A percentile compares a stretch with the other conserved stretches of the same genome.
phyloP scores from a whole-genome alignment of 2,888 invertebrate species.

The Noctua fimbriata region DNA sequence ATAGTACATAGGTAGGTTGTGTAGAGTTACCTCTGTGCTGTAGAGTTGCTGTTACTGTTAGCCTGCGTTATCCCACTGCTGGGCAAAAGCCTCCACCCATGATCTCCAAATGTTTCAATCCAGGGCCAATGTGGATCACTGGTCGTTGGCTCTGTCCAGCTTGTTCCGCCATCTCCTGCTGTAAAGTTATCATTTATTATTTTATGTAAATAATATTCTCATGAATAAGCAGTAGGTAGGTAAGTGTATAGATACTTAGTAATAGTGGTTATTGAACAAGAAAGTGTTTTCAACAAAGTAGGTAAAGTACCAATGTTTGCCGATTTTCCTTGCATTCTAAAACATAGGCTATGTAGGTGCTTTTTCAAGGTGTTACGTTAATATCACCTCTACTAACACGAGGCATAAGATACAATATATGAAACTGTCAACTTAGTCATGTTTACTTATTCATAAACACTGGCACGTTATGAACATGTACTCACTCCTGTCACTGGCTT shows the following conservation, averaged over 20 bases:
- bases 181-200: neutral
- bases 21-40: neutral
- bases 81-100: too few relatives aligned
- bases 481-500: slow-evolving; percentile 32
- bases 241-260: neutral
- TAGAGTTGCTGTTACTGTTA: too few relatives aligned
- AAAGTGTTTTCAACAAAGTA: slow-evolving; percentile 22
- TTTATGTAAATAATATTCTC: neutral
- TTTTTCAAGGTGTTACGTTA: slow-evolving; percentile 1
- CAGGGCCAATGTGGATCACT: too few relatives aligned
- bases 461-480: slow-evolving; percentile 39
- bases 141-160: too few relatives aligned
- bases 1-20: neutral
- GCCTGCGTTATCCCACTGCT: too few relatives aligned
- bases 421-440: slow-evolving; percentile 25
- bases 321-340: slow-evolving; percentile 12
- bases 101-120: too few relatives aligned
- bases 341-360: neutral
- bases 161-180: too few relatives aligned
- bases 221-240: neutral
- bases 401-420: slow-evolving; percentile 10
- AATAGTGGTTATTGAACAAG: neutral
- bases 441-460: slow-evolving; percentile 49
- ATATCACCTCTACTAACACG: slow-evolving; percentile 1
- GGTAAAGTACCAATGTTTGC: neutral